Evolutionary conservation across 1,140 invertebrate genomes (phyloP), one percentile per base, ranked within the genome.

Genomic region (Sweltsa coloradensis): DNA sequence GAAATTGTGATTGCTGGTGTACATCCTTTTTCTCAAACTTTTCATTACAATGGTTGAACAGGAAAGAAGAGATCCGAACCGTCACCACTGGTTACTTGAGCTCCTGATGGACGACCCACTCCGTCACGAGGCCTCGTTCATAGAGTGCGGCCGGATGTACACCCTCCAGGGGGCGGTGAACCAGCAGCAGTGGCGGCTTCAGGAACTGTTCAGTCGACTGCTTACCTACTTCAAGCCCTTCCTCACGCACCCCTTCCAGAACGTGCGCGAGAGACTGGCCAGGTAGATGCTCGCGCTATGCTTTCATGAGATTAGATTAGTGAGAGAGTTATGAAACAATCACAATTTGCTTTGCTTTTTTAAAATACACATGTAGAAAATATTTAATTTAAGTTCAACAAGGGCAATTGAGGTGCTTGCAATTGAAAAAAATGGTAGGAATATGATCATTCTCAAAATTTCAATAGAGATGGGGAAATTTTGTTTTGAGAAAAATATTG

Each of bases 251-350:
- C 81, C 70, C 43, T 90, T 78, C 60, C 83, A 74, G 58, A 89
- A 87, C 61, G 78, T 95, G 1, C 66, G 92, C 5, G 80, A 86
- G 49, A 74, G 81, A 55, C 63, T 92, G 48, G 75, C 76, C 56
- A 67, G 69, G 71, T 73, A n/a, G n/a, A n/a, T n/a, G n/a, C n/a
- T n/a, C n/a, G n/a, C n/a, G n/a, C n/a, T 60, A 59, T 46, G 41
- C 45, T 50, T 22, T 23, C 5, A n/a, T n/a, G n/a, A n/a, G n/a
- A n/a, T n/a, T n/a, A n/a, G n/a, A n/a, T n/a, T n/a, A n/a, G n/a
- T n/a, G n/a, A n/a, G n/a, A n/a, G n/a, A n/a, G n/a, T n/a, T n/a
- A n/a, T n/a, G n/a, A n/a, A n/a, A n/a, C n/a, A n/a, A n/a, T n/a
- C n/a, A n/a, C n/a, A n/a, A n/a, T n/a, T n/a, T n/a, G n/a, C n/a